Conservation (phyloP, 2,113 vertebrate genomes). For the Clinocottus analis region DNA sequence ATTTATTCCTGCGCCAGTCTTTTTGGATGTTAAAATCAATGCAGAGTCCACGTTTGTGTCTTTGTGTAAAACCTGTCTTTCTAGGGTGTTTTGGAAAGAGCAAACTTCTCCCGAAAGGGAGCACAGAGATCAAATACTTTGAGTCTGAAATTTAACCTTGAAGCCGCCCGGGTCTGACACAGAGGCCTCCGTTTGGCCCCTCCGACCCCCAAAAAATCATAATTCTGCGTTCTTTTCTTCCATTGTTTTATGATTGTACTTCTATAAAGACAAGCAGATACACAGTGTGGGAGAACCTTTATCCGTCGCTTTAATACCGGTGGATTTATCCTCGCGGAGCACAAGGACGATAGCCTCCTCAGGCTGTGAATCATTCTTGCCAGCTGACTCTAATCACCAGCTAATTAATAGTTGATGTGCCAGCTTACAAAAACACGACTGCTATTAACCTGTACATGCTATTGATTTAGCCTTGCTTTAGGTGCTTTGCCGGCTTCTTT, state of each 20-base stretch:
- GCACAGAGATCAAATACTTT: constrained; percentile 2
- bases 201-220: neutral
- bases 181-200: neutral
- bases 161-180: neutral
- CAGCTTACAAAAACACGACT: constrained; percentile 84
- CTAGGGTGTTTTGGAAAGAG: neutral
- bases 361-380: constrained; percentile 88
- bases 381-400: constrained; percentile 90
- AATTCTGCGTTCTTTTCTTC: neutral
- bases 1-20: constrained; percentile 27
- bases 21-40: constrained; percentile 35
- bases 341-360: constrained; percentile 86
- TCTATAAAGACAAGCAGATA: constrained; percentile 16
- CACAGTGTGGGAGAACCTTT: neutral
- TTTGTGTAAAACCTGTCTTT: constrained; percentile 16
- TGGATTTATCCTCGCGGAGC: constrained; percentile 81
- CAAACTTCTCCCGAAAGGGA: neutral
- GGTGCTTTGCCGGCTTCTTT: constrained; percentile 53
- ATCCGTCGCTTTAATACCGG: constrained; percentile 57
- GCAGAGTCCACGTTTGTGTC: neutral
- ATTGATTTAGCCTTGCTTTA: constrained; percentile 80
- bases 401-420: constrained; percentile 92
- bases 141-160: neutral
- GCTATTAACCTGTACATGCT: constrained; percentile 84
- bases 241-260: constrained; percentile 11